phyloP scores from a whole-genome alignment of 2,888 invertebrate genomes.

The Neoscelio sp. region DNA sequence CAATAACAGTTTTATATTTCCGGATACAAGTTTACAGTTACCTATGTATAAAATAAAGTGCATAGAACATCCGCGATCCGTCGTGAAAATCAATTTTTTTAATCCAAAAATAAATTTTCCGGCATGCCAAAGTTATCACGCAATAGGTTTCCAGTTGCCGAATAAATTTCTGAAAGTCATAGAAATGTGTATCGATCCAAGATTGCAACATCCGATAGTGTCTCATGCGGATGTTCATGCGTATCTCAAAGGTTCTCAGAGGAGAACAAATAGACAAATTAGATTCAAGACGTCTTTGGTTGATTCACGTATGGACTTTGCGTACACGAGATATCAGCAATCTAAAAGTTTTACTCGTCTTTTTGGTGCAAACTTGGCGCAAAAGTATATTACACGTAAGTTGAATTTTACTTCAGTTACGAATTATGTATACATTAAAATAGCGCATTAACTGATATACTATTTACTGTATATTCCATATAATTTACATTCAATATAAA shows the following conservation, averaged over 20 bases:
- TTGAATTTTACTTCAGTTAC: background rate
- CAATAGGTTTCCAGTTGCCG: conserved; percentile 21
- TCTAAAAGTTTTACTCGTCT: background rate
- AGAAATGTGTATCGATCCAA: conserved; percentile 22
- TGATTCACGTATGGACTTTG: background rate
- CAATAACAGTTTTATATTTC: background rate
- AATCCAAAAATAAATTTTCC: conserved; percentile 7
- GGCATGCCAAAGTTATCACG: conserved; percentile 6
- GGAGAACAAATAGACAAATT: conserved; percentile 1
- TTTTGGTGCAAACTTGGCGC: conserved; percentile 7
- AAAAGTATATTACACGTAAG: conserved; percentile 21
- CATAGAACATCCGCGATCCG: conserved; percentile 21
- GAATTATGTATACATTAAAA: too few relatives aligned
- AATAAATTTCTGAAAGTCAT: conserved; percentile 23
- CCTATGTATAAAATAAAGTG: conserved; percentile 25
- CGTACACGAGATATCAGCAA: conserved; percentile 17
- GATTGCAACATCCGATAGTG: conserved; percentile 21
- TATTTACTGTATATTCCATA: too few relatives aligned
- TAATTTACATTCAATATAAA: too few relatives aligned
- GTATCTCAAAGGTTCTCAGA: conserved; percentile 13
- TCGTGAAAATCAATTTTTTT: background rate
- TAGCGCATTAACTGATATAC: too few relatives aligned
- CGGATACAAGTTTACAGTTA: background rate
- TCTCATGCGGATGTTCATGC: conserved; percentile 25
- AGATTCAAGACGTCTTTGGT: conserved; percentile 33